A percentile compares a stretch with the other conserved stretches of the same genome.
Conservation (phyloP, 23 tunicate species). For the Ciona savignyi region DNA sequence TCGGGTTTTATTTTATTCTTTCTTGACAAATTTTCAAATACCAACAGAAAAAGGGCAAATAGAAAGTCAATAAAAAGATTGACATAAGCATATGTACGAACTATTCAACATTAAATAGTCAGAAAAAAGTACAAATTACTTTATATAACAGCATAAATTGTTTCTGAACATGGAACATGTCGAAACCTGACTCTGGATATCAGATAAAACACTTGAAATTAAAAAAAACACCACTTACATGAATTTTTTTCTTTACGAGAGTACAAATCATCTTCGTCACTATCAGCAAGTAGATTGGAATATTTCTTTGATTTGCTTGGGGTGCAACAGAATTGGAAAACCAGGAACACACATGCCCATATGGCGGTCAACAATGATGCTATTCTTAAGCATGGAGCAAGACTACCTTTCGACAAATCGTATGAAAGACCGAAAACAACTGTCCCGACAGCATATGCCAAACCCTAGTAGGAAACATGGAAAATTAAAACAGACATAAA, state of each 20-base stretch:
- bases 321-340: slow-evolving; percentile 52
- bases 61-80: too few relatives aligned
- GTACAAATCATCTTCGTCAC: slow-evolving; percentile 22
- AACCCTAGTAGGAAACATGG: slow-evolving; percentile 54
- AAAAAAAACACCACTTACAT: slow-evolving; percentile 6
- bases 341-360: slow-evolving; percentile 40
- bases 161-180: too few relatives aligned
- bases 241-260: slow-evolving; percentile 2
- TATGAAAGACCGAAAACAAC: slow-evolving; percentile 52
- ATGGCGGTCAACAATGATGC: slow-evolving; percentile 8
- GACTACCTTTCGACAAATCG: slow-evolving; percentile 38
- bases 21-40: too few relatives aligned
- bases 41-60: too few relatives aligned
- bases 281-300: slow-evolving; percentile 55
- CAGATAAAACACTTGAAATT: too few relatives aligned
- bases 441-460: slow-evolving; percentile 65
- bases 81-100: too few relatives aligned
- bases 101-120: too few relatives aligned
- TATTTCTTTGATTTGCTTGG: slow-evolving; percentile 24
- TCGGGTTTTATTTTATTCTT: too few relatives aligned
- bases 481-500: too few relatives aligned
- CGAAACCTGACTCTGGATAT: too few relatives aligned
- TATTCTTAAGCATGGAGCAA: slow-evolving; percentile 39
- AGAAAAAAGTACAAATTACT: too few relatives aligned
- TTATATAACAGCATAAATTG: too few relatives aligned